Conservation (phyloP, 2,113 vertebrate species). For the Terrapene triunguis region DNA sequence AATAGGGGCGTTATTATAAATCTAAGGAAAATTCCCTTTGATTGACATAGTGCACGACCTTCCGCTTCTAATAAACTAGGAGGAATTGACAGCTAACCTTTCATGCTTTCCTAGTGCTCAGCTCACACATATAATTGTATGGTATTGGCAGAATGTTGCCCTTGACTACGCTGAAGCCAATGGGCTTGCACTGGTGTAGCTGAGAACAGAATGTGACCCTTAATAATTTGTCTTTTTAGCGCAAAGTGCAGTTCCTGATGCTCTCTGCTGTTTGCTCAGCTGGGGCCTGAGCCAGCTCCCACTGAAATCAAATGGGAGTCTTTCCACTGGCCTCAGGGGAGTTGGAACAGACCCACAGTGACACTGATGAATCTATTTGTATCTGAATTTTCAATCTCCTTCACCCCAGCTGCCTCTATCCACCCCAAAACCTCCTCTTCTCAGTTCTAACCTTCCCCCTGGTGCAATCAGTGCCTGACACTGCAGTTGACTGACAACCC, state of each 20-base stretch:
- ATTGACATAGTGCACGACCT: neutral
- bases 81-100: neutral
- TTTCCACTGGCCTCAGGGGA: neutral
- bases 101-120: neutral
- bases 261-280: neutral
- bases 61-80: neutral
- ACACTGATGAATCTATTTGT: neutral
- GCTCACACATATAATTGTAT: neutral
- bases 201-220: neutral
- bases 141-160: neutral
- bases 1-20: neutral
- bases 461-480: neutral
- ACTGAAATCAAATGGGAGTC: neutral
- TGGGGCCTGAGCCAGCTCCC: neutral
- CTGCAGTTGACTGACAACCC: neutral
- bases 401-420: conserved; percentile 19
- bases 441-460: neutral
- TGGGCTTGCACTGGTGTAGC: neutral
- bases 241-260: neutral
- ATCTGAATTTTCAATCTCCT: neutral
- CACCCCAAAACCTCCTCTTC: neutral
- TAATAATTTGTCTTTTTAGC: neutral
- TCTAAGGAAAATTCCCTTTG: neutral
- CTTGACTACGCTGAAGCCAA: neutral
- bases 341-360: accelerated